Evolutionary conservation across 2,113 vertebrate genomes (phyloP).

Genomic region (Burhinus bistriatus): DNA sequence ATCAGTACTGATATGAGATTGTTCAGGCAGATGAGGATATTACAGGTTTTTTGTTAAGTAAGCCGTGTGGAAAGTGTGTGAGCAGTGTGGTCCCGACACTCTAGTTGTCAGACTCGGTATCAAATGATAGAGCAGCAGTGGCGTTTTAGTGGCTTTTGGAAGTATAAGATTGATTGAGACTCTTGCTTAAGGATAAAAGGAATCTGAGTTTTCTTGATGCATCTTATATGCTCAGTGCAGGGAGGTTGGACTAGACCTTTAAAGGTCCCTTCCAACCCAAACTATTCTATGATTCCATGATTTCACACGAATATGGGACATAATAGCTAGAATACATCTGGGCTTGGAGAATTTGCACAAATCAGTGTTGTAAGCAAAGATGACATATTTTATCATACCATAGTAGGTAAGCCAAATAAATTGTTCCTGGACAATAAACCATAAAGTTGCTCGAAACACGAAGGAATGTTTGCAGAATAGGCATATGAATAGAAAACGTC

Average conservation of each 20-base stretch:
- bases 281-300: too few relatives aligned
- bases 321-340: neutral
- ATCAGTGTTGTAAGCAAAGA: neutral
- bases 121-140: neutral
- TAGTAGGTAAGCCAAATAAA: neutral
- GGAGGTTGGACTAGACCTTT: neutral
- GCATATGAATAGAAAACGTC: rapidly evolving
- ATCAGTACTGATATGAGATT: neutral
- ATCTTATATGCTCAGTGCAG: neutral
- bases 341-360: neutral
- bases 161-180: neutral
- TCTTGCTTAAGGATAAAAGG: neutral
- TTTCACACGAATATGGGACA: too few relatives aligned
- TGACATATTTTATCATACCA: neutral
- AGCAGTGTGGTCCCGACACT: neutral
- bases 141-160: neutral
- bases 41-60: neutral
- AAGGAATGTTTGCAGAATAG: neutral
- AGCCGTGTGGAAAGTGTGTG: neutral
- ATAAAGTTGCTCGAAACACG: neutral
- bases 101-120: neutral
- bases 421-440: neutral
- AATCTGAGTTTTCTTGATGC: neutral
- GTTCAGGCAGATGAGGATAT: neutral
- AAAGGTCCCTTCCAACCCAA: neutral